Percentiles rank a stretch among this genome's conserved stretches.
These are phyloP conservation scores for Halocynthia aurantium DNA, from an alignment of 23 tunicate genomes.

Conservation along the genomic window DNA sequence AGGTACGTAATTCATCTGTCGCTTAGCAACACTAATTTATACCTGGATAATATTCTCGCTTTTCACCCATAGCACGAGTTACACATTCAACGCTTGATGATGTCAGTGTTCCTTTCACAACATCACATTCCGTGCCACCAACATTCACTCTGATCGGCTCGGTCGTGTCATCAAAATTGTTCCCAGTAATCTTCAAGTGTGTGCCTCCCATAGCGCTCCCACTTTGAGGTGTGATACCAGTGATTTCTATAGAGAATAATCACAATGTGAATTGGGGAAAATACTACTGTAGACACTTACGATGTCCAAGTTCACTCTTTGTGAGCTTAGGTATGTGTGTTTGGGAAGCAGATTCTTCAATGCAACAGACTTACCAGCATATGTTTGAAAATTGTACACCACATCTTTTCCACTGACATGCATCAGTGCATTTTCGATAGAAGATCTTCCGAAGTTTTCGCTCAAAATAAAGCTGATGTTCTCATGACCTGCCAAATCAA, in stretches of 20 bases:
- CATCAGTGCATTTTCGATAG: not conserved
- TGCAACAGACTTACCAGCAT: constrained; percentile 20
- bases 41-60: constrained; percentile 5
- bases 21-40: no score
- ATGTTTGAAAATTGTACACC: constrained; percentile 32
- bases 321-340: no score
- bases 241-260: not conserved
- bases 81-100: constrained; percentile 20
- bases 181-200: constrained; percentile 7
- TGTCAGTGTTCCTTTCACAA: constrained; percentile 20
- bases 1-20: no score
- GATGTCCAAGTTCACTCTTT: no score
- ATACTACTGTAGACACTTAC: no score
- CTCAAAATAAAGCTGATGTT: constrained; percentile 27
- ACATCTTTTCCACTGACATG: constrained; percentile 25
- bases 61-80: constrained; percentile 8
- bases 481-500: constrained; percentile 12
- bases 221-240: constrained; percentile 15
- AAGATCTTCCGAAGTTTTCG: constrained; percentile 24
- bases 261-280: no score
- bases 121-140: constrained; percentile 30
- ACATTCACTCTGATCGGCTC: constrained; percentile 14
- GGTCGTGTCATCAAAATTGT: constrained; percentile 26
- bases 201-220: constrained; percentile 44
- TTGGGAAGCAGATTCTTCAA: not conserved